Percentiles rank a stretch among this genome's conserved stretches.
phyloP scores from a whole-genome alignment of 2,888 invertebrate species.

The Thysanoteuthis rhombus region DNA sequence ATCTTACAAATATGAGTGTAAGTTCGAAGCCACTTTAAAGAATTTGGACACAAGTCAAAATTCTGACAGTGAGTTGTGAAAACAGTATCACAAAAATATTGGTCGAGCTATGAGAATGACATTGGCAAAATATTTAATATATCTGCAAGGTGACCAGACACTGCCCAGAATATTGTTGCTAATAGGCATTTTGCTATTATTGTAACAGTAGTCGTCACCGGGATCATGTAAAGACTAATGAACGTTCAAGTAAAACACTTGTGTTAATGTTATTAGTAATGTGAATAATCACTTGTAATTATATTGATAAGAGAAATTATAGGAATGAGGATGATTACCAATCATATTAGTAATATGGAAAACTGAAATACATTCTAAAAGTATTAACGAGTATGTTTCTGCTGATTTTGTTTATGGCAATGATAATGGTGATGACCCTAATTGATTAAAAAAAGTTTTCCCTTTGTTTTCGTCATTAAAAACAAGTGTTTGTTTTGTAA shows the following conservation, averaged over 20 bases:
- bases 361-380: neutral
- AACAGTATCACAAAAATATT: neutral
- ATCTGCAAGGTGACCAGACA: too few species aligned
- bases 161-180: too few species aligned
- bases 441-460: neutral
- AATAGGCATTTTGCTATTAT: too few species aligned
- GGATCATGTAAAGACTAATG: neutral
- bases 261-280: neutral
- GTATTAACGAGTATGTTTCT: neutral
- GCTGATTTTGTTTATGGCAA: neutral
- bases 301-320: neutral
- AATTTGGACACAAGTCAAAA: neutral
- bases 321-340: neutral
- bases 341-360: neutral
- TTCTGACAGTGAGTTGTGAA: neutral
- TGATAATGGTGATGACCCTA: neutral
- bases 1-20: neutral
- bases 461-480: neutral
- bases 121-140: neutral
- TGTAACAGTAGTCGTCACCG: too few species aligned
- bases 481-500: neutral
- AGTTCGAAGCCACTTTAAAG: neutral
- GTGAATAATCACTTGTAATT: neutral
- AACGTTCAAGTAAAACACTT: neutral
- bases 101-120: neutral